Percentiles rank a stretch among this genome's conserved stretches.
These are phyloP conservation scores for Sardina pilchardus DNA, from an alignment of 2,113 vertebrate genomes.

Conservation along the genomic window DNA sequence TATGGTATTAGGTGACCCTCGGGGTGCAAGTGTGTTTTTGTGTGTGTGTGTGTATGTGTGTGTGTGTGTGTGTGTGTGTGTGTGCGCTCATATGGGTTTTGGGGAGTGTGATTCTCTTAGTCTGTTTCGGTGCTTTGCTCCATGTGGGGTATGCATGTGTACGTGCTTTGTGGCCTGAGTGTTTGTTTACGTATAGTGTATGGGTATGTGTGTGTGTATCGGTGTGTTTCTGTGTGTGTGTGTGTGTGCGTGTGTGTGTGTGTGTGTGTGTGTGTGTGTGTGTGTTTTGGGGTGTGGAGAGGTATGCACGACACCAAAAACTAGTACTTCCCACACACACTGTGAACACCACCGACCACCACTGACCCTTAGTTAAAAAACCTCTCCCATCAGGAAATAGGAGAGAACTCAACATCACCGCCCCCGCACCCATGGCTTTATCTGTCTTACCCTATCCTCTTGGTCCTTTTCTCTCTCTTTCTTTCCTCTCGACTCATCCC, in stretches of 20 bases:
- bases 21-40: conserved; percentile 16
- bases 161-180: background rate
- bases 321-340: background rate
- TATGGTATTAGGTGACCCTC: background rate
- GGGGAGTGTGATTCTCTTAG: background rate
- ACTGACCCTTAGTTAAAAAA: background rate
- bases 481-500: background rate
- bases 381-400: background rate
- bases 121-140: background rate
- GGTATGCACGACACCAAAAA: background rate
- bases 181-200: background rate
- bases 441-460: conserved; percentile 20
- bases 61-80: background rate
- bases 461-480: background rate
- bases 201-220: conserved; percentile 1
- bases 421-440: background rate
- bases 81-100: background rate
- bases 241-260: conserved; percentile 3
- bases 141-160: background rate
- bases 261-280: conserved; percentile 12
- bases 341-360: background rate
- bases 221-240: background rate
- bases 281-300: conserved; percentile 21
- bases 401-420: background rate
- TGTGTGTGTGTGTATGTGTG: conserved; percentile 43